Percentiles rank a stretch among this genome's conserved stretches.
These are phyloP conservation scores for Callospermophilus lateralis DNA, from an alignment of 2,113 vertebrate species.

Conservation along the genomic window DNA sequence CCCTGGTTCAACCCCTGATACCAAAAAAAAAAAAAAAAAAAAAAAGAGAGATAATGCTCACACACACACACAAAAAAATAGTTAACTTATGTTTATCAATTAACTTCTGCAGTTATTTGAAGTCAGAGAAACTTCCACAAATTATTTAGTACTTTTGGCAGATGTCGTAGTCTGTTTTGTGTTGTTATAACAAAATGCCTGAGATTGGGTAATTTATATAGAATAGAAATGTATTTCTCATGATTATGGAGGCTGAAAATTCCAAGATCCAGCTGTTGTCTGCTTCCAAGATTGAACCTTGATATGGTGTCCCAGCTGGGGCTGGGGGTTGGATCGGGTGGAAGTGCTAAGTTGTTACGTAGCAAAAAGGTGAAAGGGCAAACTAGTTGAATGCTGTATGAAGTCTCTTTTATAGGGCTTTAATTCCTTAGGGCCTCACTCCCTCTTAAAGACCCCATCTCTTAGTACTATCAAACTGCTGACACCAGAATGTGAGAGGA, in stretches of 20 bases:
- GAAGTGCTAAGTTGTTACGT: neutral
- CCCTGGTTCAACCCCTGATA: too few relatives aligned
- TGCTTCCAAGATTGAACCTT: neutral
- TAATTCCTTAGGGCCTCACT: neutral
- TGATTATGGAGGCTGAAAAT: neutral
- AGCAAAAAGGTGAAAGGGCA: neutral
- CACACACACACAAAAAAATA: neutral
- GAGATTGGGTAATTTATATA: too few relatives aligned
- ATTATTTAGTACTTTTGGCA: neutral
- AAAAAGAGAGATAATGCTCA: neutral
- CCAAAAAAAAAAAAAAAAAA: too few relatives aligned
- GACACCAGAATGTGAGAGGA: neutral
- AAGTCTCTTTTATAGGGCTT: neutral
- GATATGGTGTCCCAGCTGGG: neutral
- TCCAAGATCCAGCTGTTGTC: neutral
- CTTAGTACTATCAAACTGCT: neutral
- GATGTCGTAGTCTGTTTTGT: neutral
- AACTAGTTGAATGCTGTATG: neutral
- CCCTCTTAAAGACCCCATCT: neutral
- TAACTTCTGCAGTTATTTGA: neutral
- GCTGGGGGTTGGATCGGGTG: too few relatives aligned
- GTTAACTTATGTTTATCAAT: neutral
- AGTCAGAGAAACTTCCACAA: neutral
- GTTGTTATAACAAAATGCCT: neutral
- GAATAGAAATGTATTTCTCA: neutral